These are phyloP conservation scores for Platycheirus albimanus DNA, from an alignment of 2,888 invertebrate genomes.

Conservation along the genomic window DNA sequence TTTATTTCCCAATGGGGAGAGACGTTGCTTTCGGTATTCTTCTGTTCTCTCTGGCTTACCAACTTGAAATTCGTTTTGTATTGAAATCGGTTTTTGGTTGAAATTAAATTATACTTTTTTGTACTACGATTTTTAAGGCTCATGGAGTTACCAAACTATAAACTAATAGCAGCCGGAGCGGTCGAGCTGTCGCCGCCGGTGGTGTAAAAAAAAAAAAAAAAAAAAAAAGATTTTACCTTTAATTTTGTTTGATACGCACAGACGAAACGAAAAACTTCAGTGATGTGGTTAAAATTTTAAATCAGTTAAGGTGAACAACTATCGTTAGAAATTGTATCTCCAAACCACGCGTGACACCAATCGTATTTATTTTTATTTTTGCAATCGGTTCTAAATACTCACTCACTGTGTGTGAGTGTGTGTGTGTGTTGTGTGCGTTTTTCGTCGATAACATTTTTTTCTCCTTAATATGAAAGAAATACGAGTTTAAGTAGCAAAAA, in stretches of 20 bases:
- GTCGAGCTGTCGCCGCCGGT: constrained; percentile 53
- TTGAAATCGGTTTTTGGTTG: too few relatives aligned
- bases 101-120: constrained; percentile 31
- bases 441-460: constrained; percentile 39
- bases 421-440: constrained; percentile 37
- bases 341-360: constrained; percentile 43
- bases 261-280: constrained; percentile 6
- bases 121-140: constrained; percentile 56
- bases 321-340: constrained; percentile 56
- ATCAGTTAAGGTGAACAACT: constrained; percentile 62
- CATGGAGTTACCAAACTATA: constrained; percentile 48
- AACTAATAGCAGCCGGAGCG: constrained; percentile 53
- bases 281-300: constrained; percentile 45
- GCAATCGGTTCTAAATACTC: constrained; percentile 45
- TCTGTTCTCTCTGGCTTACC: constrained; percentile 44
- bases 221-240: constrained; percentile 2
- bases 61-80: too few relatives aligned
- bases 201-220: constrained; percentile 28
- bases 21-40: constrained; percentile 38
- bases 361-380: constrained; percentile 27
- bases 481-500: too few relatives aligned
- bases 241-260: constrained; percentile 1
- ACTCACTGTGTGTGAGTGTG: neutral
- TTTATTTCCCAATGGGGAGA: constrained; percentile 57
- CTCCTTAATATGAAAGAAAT: constrained; percentile 17